Evolutionary conservation across 2,797 vertebrate species (phyloP).

Genomic region (Dendrocincla fuliginosa): DNA sequence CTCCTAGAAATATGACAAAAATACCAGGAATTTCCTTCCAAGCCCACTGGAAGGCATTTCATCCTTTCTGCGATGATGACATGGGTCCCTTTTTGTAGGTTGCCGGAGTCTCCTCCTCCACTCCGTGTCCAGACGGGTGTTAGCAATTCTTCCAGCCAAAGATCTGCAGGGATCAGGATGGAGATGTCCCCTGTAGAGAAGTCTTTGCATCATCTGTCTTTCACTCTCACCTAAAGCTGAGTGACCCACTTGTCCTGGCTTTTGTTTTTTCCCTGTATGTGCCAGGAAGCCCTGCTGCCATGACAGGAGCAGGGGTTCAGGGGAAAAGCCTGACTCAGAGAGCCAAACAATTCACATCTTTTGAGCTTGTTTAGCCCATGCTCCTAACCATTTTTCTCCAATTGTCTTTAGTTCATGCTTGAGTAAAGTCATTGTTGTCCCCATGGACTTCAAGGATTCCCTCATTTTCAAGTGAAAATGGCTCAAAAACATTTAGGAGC

Average conservation of each 20-base stretch:
- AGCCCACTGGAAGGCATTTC: not conserved
- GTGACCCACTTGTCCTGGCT: not conserved
- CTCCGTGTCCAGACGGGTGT: rapidly evolving
- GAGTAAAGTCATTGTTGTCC: not conserved
- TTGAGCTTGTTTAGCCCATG: not conserved
- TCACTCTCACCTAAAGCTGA: not conserved
- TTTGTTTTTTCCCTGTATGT: not conserved
- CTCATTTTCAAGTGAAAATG: not conserved
- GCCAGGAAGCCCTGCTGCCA: not conserved
- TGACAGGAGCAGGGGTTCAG: not conserved
- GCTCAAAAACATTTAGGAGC: not conserved
- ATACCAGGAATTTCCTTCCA: not conserved
- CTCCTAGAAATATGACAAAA: not conserved
- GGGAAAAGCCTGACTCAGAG: not conserved
- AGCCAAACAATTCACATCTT: not conserved
- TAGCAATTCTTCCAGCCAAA: not conserved
- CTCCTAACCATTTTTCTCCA: not conserved
- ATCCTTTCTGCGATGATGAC: rapidly evolving
- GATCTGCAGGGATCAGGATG: not conserved
- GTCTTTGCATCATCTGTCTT: not conserved
- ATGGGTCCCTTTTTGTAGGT: rapidly evolving
- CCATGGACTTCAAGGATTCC: rapidly evolving
- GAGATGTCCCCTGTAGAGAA: not conserved
- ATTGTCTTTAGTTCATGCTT: not conserved
- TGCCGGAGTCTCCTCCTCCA: not conserved